phyloP scores from a whole-genome alignment of 2,888 invertebrate species.

The Megastigmus dorsalis region DNA sequence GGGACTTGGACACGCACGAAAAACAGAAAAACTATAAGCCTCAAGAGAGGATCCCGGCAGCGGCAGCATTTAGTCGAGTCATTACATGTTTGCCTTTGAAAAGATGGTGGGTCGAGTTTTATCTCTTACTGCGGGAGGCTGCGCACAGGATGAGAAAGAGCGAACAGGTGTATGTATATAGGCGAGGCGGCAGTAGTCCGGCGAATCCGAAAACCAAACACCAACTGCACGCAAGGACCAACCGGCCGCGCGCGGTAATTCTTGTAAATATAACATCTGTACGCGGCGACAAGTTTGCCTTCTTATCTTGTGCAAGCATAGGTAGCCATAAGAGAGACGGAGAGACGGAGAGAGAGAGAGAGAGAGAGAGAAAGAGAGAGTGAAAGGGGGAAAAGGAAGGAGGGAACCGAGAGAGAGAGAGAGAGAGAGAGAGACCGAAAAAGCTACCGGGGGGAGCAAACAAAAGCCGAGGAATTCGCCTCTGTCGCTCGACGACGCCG shows the following conservation, averaged over 20 bases:
- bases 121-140: neutral
- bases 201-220: constrained; percentile 22
- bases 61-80: too few relatives aligned
- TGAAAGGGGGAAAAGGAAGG: neutral
- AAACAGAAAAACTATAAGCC: neutral
- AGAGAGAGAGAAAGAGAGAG: neutral
- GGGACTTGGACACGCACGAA: too few relatives aligned
- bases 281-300: constrained; percentile 28
- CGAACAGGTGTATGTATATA: too few relatives aligned
- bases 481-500: too few relatives aligned
- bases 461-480: neutral
- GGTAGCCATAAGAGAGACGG: too few relatives aligned
- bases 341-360: neutral
- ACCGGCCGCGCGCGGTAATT: too few relatives aligned
- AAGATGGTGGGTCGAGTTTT: neutral
- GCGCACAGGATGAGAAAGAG: too few relatives aligned
- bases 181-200: neutral
- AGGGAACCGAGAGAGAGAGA: neutral
- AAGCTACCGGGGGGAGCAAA: constrained; percentile 4
- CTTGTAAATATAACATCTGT: too few relatives aligned
- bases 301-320: constrained; percentile 43
- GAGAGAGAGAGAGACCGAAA: neutral
- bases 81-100: neutral
- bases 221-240: neutral
- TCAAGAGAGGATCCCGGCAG: neutral